Conservation (phyloP, 2,888 invertebrate species). For the Aphidius colemani region DNA sequence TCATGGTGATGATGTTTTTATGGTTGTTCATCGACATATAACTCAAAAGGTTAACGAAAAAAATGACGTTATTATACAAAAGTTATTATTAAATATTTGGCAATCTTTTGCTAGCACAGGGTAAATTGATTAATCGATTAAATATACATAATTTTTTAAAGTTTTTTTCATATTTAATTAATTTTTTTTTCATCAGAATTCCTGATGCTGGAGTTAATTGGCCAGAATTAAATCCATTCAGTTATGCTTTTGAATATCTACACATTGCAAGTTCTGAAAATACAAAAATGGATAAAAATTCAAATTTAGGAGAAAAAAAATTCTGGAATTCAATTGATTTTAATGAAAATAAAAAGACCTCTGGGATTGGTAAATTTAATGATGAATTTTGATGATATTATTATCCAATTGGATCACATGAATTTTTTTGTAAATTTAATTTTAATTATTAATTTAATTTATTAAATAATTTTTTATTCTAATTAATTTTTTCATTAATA, state of each 20-base stretch:
- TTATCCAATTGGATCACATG: too few relatives aligned
- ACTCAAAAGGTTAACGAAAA: conserved; percentile 51
- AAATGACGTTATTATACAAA: conserved; percentile 63
- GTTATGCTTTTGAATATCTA: conserved; percentile 62
- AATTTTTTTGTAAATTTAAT: not conserved
- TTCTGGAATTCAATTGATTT: conserved; percentile 70
- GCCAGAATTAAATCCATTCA: conserved; percentile 61
- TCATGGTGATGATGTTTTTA: conserved; percentile 66
- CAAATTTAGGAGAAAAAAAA: conserved; percentile 64
- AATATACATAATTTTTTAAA: not conserved
- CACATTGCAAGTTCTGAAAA: conserved; percentile 62
- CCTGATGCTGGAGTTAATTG: conserved; percentile 61
- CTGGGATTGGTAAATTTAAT: conserved; percentile 45
- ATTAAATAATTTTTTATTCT: not conserved
- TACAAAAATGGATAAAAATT: conserved; percentile 59
- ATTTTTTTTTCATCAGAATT: conserved; percentile 50
- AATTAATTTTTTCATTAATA: not conserved
- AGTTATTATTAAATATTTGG: conserved; percentile 64
- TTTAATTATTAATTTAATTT: too few relatives aligned
- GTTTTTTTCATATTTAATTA: not conserved
- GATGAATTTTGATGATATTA: conserved; percentile 30
- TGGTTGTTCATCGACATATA: conserved; percentile 59
- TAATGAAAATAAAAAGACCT: conserved; percentile 64
- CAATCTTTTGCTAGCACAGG: conserved; percentile 65
- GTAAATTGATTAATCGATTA: conserved; percentile 57